phyloP scores from a whole-genome alignment of 2,888 invertebrate species.

The Caenorhabditis panamensis region DNA sequence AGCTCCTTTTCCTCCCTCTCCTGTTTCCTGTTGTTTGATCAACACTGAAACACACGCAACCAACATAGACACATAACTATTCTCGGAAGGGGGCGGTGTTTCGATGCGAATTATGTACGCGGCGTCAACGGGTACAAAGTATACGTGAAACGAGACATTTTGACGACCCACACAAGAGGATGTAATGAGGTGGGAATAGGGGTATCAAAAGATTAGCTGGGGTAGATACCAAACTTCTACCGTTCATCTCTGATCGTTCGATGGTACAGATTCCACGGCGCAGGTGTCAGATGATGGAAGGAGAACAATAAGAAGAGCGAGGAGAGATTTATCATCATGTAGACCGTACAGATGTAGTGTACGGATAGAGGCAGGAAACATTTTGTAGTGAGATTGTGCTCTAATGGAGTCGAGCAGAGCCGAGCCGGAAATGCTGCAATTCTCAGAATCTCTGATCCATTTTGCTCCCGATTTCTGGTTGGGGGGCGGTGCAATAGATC shows the following conservation, averaged over 20 bases:
- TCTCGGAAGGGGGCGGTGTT: conserved; percentile 17
- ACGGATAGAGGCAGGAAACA: background rate
- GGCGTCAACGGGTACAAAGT: conserved; percentile 19
- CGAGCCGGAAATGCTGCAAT: too few relatives aligned
- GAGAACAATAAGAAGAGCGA: too few relatives aligned
- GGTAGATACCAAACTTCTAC: too few relatives aligned
- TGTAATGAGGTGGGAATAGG: background rate
- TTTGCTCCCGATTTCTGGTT: too few relatives aligned
- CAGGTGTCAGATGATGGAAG: too few relatives aligned
- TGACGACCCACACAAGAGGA: background rate
- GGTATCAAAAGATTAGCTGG: background rate
- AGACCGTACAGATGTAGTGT: background rate
- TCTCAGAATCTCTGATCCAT: too few relatives aligned
- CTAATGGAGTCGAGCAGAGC: background rate
- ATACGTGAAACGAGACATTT: conserved; percentile 6
- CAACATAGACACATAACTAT: background rate
- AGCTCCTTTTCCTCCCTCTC: background rate
- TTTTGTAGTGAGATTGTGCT: background rate
- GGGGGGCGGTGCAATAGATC: too few relatives aligned
- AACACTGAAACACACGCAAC: conserved; percentile 1
- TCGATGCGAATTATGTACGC: conserved; percentile 10
- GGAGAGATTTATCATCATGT: too few relatives aligned
- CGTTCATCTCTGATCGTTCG: background rate
- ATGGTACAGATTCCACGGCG: background rate
- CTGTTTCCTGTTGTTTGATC: background rate